Percentiles rank a stretch among this genome's conserved stretches.
These are phyloP conservation scores for Alouatta palliata DNA, from an alignment of 2,113 vertebrate genomes.

Conservation along the genomic window DNA sequence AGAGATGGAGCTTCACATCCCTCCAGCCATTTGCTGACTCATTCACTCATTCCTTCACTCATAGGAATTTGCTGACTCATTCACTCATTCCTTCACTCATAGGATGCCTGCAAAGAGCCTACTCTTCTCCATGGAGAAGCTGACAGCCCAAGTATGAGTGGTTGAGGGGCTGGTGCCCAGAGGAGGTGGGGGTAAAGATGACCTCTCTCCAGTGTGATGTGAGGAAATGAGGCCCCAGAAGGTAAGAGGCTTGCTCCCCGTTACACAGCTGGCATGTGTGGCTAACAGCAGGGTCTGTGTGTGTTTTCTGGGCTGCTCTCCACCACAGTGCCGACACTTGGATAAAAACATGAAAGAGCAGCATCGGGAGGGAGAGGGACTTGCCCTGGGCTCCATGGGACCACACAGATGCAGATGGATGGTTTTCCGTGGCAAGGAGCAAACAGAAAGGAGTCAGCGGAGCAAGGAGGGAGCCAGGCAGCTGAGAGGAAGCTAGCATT, in stretches of 20 bases:
- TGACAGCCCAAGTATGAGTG: background rate
- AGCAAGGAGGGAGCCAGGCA: background rate
- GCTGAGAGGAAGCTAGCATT: background rate
- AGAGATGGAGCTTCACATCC: background rate
- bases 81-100: background rate
- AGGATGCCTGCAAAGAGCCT: background rate
- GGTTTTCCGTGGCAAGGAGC: background rate
- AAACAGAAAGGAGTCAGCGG: background rate
- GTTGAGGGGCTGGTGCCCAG: background rate
- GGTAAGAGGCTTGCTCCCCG: background rate
- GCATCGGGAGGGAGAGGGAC: background rate
- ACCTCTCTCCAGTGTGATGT: accelerated
- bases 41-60: background rate
- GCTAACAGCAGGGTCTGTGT: accelerated
- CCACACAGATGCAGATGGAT: background rate
- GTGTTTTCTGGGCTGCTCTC: background rate
- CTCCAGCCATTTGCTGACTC: background rate
- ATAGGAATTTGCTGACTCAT: background rate
- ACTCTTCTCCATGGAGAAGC: background rate
- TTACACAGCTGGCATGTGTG: background rate
- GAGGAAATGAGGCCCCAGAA: background rate
- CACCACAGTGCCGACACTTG: accelerated
- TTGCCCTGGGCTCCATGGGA: background rate
- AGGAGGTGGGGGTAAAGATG: background rate
- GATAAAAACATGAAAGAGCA: background rate